Evolutionary conservation across 2,888 invertebrate species (phyloP), one percentile per base, ranked within the genome.

Genomic region (Drosophila ezoana): DNA sequence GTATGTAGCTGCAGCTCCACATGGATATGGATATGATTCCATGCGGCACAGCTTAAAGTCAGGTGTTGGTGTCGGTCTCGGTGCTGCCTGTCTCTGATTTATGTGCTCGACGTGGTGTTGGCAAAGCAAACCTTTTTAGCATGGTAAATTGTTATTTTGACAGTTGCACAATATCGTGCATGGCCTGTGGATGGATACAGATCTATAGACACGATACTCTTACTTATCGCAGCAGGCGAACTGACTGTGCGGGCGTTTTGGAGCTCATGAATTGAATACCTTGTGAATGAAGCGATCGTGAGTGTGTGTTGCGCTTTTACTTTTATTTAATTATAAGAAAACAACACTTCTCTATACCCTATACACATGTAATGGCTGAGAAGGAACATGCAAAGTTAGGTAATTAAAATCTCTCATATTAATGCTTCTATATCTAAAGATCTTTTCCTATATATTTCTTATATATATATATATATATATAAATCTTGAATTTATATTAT

Each of bases 131-230:
- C 60, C 58, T 65, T 61, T 78, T 85, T 65, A 67, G 68, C 70
- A 81, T 76, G 67, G 65, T 80, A 86, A 88, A 83, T 86, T 70
- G 75, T 72, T 86, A 72, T 86, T 89, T 86, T 83, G 89, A 89
- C 89, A 89, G 84, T 84, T 89, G 76, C 74, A 81, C 89, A 89
- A 88, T 79, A 76, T 81, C 84, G 77, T 81, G 89, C 89, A 77
- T 62, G 69, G 65, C 68, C 67, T 61, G 52, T 62, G 66, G 35
- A 47, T 16, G 72, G 89, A 89, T 83, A 88, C 76, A 62, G 67
- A 87, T 87, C 87, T 70, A 33, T 52, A 41, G 77, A 67, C 90
- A 86, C 87, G 89, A 72, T 67, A 67, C 65, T 54, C 14, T 18
- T 20, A 52, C 32, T 47, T 48, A 54, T 51, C 56, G 8, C 53